A percentile compares a stretch with the other conserved stretches of the same genome.
Evolutionary conservation across 1,140 invertebrate species (phyloP).

Genomic region (Maconellicoccus hirsutus): DNA sequence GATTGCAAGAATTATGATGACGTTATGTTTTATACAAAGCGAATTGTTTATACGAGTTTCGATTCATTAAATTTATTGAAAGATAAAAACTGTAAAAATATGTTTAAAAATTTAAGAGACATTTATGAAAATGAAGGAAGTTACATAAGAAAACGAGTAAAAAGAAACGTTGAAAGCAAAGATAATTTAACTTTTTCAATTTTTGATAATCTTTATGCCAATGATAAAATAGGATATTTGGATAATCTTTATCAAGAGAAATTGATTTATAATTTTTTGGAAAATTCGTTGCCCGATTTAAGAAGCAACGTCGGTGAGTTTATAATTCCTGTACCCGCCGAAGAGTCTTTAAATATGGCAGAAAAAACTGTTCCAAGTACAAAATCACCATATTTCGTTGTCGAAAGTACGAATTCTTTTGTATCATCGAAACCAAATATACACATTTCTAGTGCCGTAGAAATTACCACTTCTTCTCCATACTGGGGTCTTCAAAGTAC

Average conservation of each 20-base stretch:
- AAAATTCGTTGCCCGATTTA: conserved; percentile 18
- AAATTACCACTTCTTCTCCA: neutral
- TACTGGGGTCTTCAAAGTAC: neutral
- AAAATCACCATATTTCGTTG: neutral
- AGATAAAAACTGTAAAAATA: neutral
- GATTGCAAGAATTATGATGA: neutral
- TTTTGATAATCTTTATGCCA: neutral
- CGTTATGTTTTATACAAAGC: neutral
- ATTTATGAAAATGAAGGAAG: neutral
- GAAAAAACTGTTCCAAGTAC: neutral
- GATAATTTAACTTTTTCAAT: neutral
- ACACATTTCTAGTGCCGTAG: neutral
- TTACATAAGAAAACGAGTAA: neutral
- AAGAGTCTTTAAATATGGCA: neutral
- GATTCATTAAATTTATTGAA: neutral
- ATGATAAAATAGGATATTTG: neutral
- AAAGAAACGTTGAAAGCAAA: neutral
- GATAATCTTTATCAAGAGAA: neutral
- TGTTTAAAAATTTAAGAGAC: neutral
- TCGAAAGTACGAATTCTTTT: neutral
- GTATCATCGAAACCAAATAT: neutral
- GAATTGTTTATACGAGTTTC: neutral
- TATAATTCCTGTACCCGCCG: neutral
- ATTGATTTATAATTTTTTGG: neutral
- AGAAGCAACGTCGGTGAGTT: neutral